phyloP scores from a whole-genome alignment of 2,888 invertebrate genomes.

The Drosophila borborema region DNA sequence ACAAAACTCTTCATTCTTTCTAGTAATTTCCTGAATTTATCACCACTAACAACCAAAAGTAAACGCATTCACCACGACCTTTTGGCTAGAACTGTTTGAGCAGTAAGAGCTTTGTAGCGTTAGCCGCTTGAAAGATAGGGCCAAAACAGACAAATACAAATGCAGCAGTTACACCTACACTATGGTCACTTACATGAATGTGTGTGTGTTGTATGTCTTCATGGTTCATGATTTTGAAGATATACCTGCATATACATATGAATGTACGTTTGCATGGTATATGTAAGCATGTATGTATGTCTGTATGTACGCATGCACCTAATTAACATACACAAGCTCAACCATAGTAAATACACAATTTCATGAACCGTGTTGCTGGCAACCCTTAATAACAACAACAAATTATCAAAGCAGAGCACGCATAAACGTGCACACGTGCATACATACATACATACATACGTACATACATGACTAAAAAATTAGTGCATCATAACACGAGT shows the following conservation, averaged over 20 bases:
- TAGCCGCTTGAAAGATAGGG: conserved; percentile 18
- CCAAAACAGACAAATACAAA: conserved; percentile 7
- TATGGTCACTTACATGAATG: conserved; percentile 8
- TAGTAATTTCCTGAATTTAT: conserved; percentile 11
- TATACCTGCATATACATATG: conserved; percentile 5
- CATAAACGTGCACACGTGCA: neutral
- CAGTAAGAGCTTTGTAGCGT: conserved; percentile 29
- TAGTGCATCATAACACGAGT: conserved; percentile 2
- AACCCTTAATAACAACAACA: conserved; percentile 5
- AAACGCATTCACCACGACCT: conserved; percentile 20
- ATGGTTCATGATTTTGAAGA: conserved; percentile 39
- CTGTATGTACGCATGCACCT: neutral
- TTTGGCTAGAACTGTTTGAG: conserved; percentile 37
- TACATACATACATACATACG: neutral
- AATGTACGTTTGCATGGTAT: neutral
- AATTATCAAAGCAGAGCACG: neutral
- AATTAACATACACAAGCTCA: conserved; percentile 12
- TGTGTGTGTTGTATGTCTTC: conserved; percentile 37
- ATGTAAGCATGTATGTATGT: neutral
- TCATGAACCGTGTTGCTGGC: conserved; percentile 2
- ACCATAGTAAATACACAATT: neutral
- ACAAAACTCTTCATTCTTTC: neutral
- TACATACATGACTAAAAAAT: neutral
- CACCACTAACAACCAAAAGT: neutral
- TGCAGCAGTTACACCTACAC: neutral